These are phyloP conservation scores for Nezara viridula DNA, from an alignment of 2,888 invertebrate genomes.

Conservation along the genomic window DNA sequence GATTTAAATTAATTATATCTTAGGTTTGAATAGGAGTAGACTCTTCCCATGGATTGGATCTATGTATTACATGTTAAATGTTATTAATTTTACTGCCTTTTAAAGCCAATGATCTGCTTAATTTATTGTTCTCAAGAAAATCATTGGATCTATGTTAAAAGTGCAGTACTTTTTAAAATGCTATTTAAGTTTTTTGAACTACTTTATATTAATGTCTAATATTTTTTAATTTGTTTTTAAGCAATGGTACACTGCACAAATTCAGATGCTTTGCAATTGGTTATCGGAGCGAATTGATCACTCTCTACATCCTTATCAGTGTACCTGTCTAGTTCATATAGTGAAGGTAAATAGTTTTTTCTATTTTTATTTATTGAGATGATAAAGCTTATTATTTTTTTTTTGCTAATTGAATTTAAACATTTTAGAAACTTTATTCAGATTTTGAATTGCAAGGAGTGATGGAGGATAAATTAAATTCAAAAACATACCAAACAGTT, in stretches of 20 bases:
- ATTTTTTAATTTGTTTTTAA: slow-evolving; percentile 72
- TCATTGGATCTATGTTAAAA: no score
- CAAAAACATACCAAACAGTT: slow-evolving; percentile 93
- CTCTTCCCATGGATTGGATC: no score
- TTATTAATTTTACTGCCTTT: no score
- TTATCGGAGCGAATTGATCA: slow-evolving; percentile 92
- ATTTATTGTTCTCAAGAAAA: no score
- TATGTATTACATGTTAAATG: no score
- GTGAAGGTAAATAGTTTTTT: slow-evolving; percentile 79
- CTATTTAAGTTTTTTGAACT: no score
- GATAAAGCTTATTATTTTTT: not conserved
- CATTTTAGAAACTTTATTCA: slow-evolving; percentile 93
- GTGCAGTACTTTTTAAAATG: no score
- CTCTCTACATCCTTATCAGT: slow-evolving; percentile 95
- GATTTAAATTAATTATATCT: no score
- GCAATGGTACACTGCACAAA: slow-evolving; percentile 96
- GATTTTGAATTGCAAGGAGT: slow-evolving; percentile 99
- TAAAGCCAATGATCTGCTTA: no score
- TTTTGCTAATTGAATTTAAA: slow-evolving; percentile 56
- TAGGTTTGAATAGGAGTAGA: no score
- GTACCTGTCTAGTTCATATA: slow-evolving; percentile 96
- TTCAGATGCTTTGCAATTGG: slow-evolving; percentile 95
- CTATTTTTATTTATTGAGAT: not conserved
- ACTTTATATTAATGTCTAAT: not conserved
- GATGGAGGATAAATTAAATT: slow-evolving; percentile 96